These are phyloP conservation scores for Lasioglossum vierecki DNA, from an alignment of 2,888 invertebrate genomes.

Conservation along the genomic window DNA sequence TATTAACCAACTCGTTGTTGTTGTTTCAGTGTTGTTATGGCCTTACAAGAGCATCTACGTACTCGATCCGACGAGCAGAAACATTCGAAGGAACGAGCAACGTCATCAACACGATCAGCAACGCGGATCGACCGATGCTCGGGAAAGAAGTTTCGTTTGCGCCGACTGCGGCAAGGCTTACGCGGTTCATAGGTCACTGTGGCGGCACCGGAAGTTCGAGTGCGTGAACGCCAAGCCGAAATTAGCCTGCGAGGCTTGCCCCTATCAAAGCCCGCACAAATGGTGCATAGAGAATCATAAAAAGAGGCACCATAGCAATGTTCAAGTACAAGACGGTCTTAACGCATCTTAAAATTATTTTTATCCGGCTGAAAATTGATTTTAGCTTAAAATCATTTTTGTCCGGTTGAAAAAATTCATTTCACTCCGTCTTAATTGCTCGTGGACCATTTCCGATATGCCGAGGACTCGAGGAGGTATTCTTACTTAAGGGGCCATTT, in stretches of 20 bases:
- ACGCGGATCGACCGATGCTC: slow-evolving; percentile 9
- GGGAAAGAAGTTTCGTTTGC: slow-evolving; percentile 71
- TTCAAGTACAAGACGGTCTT: neutral
- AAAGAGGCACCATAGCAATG: slow-evolving; percentile 71
- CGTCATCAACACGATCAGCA: slow-evolving; percentile 32
- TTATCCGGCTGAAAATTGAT: slow-evolving; percentile 15
- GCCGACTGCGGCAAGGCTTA: slow-evolving; percentile 79
- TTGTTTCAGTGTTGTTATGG: slow-evolving; percentile 70
- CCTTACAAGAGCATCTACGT: slow-evolving; percentile 54
- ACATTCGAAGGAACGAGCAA: slow-evolving; percentile 19
- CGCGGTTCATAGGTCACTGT: slow-evolving; percentile 77
- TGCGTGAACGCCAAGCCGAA: slow-evolving; percentile 79
- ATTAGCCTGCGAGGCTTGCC: slow-evolving; percentile 74
- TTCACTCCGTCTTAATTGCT: neutral
- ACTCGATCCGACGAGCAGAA: slow-evolving; percentile 28
- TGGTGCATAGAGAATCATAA: slow-evolving; percentile 80
- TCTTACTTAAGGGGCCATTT: neutral
- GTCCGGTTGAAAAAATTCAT: too few relatives aligned
- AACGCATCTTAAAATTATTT: too few relatives aligned
- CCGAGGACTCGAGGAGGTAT: neutral
- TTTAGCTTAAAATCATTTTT: too few relatives aligned
- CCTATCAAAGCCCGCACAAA: slow-evolving; percentile 78
- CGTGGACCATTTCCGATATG: neutral
- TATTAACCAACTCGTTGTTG: slow-evolving; percentile 55
- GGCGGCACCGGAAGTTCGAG: slow-evolving; percentile 81